Evolutionary conservation across 2,113 vertebrate species (phyloP).

Genomic region (Ophthalmolycus amberensis): DNA sequence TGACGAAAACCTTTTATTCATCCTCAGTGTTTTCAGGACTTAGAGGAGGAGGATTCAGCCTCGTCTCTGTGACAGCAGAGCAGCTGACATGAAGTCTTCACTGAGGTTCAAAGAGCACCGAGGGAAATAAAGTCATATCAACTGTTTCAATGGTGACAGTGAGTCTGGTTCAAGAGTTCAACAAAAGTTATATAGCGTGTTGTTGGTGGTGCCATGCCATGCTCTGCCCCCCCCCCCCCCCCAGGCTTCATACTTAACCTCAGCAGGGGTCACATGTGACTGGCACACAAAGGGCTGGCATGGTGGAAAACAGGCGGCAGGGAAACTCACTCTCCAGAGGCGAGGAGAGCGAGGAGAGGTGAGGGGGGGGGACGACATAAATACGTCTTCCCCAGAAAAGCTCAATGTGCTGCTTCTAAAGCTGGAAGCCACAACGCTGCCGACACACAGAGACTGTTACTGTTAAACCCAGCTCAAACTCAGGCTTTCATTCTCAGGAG

Average conservation of each 20-base stretch:
- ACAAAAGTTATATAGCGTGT: not conserved
- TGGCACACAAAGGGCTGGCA: constrained; percentile 52
- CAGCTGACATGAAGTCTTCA: not conserved
- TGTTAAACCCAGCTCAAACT: not conserved
- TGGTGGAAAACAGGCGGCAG: not conserved
- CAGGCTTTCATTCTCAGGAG: not conserved
- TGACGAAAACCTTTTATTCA: not conserved
- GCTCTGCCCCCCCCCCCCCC: not conserved
- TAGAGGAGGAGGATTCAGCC: not conserved
- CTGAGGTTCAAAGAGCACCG: constrained; percentile 3
- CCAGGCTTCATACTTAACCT: constrained; percentile 28
- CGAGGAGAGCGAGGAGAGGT: not conserved
- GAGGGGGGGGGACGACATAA: not conserved
- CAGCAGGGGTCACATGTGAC: constrained; percentile 45
- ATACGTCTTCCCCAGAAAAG: constrained; percentile 17
- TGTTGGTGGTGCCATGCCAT: not conserved
- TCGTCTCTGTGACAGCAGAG: not conserved
- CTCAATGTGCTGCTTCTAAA: constrained; percentile 30
- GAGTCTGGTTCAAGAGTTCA: constrained; percentile 42
- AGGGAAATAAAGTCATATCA: constrained; percentile 1
- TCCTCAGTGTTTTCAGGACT: not conserved
- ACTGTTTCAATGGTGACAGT: constrained; percentile 8
- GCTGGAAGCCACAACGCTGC: constrained; percentile 11
- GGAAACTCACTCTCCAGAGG: not conserved
- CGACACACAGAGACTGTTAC: constrained; percentile 3